Evolutionary conservation across 2,113 vertebrate species (phyloP), one percentile per base, ranked within the genome.

Genomic region (Poeciliopsis turrubarensis): DNA sequence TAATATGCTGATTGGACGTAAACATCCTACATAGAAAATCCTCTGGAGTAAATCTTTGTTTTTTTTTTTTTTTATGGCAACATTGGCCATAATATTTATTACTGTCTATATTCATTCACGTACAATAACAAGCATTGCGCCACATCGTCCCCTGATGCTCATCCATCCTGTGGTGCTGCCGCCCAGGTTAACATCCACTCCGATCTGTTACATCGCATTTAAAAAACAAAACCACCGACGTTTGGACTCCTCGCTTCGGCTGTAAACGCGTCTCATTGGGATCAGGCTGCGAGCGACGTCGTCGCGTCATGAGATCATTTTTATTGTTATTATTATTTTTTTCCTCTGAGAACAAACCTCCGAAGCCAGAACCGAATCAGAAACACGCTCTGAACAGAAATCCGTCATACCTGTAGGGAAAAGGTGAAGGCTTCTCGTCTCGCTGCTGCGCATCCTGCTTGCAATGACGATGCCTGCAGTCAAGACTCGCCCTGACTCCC

Each of bases 401-500:
- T 4, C n/a, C 60, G 8, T 66, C 89, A 2, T 89, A 90, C 84
- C 86, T 63, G 83, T 65, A 2, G 32, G 31, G 73, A 44, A 71
- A 64, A 67, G 0, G 34, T 14, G 72, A 70, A 73, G 63, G 51
- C 31, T 80, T 82, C 29, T 78, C 54, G 47, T 87, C 81, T 75
- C 79, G 39, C 26, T 82, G 81, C 81, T 87, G 73, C 62, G 81
- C 88, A 83, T 92, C 87, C 84, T 82, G 78, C 10, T 73, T 10
- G 61, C n/a, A 65, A 87, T 84, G 89, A 89, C 85, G 80, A 80
- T 68, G 86, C 77, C 91, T 92, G 92, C 92, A 90, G 87, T 79
- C 76, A 72, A 88, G 92, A 93, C 93, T 92, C 94, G 93, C 94
- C 93, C 94, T 85, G 81, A 73, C 77, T 90, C 86, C 80, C 83